Evolutionary conservation across 2,888 invertebrate genomes (phyloP).

Genomic region (Eupithecia abbreviata): DNA sequence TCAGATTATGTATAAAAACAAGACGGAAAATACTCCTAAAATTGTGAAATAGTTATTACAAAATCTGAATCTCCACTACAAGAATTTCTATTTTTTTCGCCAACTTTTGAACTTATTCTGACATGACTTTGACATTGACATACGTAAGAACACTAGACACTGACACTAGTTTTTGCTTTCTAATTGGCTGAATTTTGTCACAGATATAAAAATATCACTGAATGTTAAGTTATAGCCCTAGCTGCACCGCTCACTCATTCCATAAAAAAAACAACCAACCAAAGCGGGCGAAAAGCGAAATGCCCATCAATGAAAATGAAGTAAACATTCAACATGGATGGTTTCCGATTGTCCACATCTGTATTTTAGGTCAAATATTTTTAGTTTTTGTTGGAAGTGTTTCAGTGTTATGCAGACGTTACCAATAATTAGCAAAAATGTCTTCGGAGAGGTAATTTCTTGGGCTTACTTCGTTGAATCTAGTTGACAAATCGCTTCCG

Average conservation of each 20-base stretch:
- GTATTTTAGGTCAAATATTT: slow-evolving; percentile 72
- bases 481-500: slow-evolving; percentile 67
- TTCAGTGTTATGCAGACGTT: slow-evolving; percentile 54
- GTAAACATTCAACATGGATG: slow-evolving; percentile 84
- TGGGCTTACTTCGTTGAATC: slow-evolving; percentile 46
- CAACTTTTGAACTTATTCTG: not conserved
- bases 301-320: slow-evolving; percentile 52
- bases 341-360: slow-evolving; percentile 67
- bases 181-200: no score
- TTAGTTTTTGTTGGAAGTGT: slow-evolving; percentile 64
- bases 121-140: not conserved
- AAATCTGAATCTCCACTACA: not conserved
- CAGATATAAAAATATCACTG: not conserved
- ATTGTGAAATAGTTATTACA: not conserved
- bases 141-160: not conserved
- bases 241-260: not conserved
- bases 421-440: slow-evolving; percentile 66
- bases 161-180: not conserved
- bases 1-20: not conserved
- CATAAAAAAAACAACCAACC: slow-evolving; percentile 12
- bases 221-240: not conserved
- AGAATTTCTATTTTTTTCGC: not conserved
- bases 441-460: slow-evolving; percentile 78
- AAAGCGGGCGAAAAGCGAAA: slow-evolving; percentile 19
- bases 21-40: not conserved